Conservation (phyloP, 2,888 invertebrate genomes). For the Sinohyriopsis cumingii region DNA sequence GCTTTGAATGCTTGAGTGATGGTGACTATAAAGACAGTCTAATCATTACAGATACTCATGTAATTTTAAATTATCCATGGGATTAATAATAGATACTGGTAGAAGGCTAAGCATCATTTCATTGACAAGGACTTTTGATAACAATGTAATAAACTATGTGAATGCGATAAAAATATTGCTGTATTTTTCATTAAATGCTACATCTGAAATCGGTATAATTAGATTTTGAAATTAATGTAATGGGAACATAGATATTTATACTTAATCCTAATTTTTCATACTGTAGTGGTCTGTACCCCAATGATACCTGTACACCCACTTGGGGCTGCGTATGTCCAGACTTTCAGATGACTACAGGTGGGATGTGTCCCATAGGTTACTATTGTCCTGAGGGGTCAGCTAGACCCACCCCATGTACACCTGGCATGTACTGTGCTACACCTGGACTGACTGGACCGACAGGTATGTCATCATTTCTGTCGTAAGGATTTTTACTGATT, state of each 20-base stretch:
- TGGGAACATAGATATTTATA: background rate
- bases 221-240: background rate
- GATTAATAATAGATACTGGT: too few species aligned
- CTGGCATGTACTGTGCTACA: slow-evolving; percentile 63
- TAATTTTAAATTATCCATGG: too few species aligned
- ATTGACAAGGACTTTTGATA: background rate
- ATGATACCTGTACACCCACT: slow-evolving; percentile 64
- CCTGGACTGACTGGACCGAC: slow-evolving; percentile 63
- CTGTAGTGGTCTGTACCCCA: slow-evolving; percentile 57
- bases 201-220: background rate
- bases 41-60: too few species aligned
- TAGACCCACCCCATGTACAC: slow-evolving; percentile 60
- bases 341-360: slow-evolving; percentile 61
- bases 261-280: background rate
- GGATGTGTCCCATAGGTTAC: slow-evolving; percentile 62
- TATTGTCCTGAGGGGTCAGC: slow-evolving; percentile 61
- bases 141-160: too few species aligned
- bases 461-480: slow-evolving; percentile 36
- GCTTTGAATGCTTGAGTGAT: too few species aligned
- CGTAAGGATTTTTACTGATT: background rate
- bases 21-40: too few species aligned
- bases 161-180: too few species aligned
- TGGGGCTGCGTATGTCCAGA: slow-evolving; percentile 69
- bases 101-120: background rate
- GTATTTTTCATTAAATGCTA: too few species aligned